Conservation (phyloP, 2,797 vertebrate genomes). For the Chrysocyon brachyurus region DNA sequence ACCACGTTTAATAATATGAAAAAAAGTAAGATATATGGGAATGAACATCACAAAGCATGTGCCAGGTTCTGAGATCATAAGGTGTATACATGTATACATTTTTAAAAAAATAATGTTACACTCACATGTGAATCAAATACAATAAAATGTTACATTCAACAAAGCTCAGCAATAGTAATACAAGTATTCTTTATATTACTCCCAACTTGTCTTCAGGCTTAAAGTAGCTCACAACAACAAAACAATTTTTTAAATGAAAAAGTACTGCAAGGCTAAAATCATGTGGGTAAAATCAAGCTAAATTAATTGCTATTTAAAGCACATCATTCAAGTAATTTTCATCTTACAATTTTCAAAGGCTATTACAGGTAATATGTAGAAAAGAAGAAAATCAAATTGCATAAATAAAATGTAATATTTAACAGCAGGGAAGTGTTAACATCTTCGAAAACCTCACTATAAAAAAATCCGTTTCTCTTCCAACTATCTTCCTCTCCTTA, state of each 20-base stretch:
- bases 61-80: background rate
- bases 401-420: background rate
- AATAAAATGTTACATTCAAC: background rate
- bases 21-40: background rate
- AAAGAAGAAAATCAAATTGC: background rate
- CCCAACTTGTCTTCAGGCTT: background rate
- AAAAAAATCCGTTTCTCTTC: background rate
- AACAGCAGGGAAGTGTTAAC: background rate
- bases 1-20: background rate
- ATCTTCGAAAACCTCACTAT: background rate
- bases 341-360: conserved; percentile 8
- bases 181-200: background rate
- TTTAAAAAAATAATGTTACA: background rate
- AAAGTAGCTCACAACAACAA: background rate
- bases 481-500: background rate
- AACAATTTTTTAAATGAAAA: background rate
- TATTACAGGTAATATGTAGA: background rate
- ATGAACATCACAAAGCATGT: background rate
- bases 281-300: conserved; percentile 5
- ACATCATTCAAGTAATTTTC: background rate
- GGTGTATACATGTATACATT: background rate
- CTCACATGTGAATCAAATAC: background rate
- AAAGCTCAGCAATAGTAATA: background rate
- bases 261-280: conserved; percentile 8
- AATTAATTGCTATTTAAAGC: background rate